These are phyloP conservation scores for Periparus ater DNA, from an alignment of 2,797 vertebrate species.

Conservation along the genomic window DNA sequence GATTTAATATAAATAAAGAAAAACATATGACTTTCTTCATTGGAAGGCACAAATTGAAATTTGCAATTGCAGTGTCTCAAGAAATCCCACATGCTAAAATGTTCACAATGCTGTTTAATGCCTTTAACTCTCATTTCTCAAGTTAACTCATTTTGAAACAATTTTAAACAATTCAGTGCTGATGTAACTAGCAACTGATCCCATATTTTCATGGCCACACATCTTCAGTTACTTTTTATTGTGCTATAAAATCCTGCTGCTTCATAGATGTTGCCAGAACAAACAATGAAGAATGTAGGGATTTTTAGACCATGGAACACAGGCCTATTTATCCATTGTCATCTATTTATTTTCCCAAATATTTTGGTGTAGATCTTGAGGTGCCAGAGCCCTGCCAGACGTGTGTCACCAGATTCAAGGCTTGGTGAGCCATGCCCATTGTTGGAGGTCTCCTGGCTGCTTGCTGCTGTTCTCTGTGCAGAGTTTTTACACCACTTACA, in stretches of 20 bases:
- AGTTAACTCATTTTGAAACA: slow-evolving; percentile 23
- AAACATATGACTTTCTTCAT: neutral
- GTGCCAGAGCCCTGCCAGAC: neutral
- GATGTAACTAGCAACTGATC: neutral
- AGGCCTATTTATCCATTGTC: neutral
- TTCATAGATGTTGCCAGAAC: slow-evolving; percentile 23
- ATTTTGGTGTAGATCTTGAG: neutral
- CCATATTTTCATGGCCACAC: neutral
- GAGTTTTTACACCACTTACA: neutral
- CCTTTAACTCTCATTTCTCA: neutral
- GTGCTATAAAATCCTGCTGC: slow-evolving; percentile 15
- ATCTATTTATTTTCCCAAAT: neutral
- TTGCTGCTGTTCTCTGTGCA: rapidly evolving
- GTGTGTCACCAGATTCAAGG: neutral
- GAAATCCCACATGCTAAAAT: neutral
- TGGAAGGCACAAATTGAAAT: slow-evolving; percentile 6
- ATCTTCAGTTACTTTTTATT: neutral
- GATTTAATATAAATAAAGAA: neutral
- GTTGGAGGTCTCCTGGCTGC: neutral
- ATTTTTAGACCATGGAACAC: neutral
- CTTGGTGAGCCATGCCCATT: neutral
- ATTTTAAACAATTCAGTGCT: neutral
- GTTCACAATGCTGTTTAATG: slow-evolving; percentile 8
- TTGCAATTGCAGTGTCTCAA: neutral
- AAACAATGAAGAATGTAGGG: slow-evolving; percentile 5